phyloP scores from a whole-genome alignment of 2,113 vertebrate genomes.

The Tragelaphus scriptus region DNA sequence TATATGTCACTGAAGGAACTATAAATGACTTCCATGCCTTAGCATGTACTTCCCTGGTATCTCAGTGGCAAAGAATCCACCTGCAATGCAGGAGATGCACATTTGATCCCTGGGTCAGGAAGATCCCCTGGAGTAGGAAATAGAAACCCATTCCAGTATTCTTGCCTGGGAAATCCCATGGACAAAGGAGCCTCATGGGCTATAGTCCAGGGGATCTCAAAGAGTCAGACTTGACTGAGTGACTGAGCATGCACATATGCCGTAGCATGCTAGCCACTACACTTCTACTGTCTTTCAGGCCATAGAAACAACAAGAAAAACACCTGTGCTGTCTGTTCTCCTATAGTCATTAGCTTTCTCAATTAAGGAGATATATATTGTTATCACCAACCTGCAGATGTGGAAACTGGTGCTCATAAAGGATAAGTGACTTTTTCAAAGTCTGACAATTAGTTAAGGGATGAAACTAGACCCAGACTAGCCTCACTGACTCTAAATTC shows the following conservation, averaged over 20 bases:
- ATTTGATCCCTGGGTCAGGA: background rate
- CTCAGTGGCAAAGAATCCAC: background rate
- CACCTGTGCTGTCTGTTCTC: background rate
- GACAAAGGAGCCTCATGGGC: background rate
- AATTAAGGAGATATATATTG: background rate
- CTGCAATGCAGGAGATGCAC: background rate
- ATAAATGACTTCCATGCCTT: background rate
- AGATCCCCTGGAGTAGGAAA: background rate
- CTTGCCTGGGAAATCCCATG: background rate
- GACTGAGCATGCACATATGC: rapidly evolving
- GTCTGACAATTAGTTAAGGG: background rate
- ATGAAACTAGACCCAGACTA: background rate
- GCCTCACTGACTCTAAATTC: background rate
- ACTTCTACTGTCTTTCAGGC: background rate
- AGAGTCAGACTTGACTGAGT: background rate
- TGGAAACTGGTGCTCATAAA: background rate
- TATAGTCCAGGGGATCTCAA: background rate
- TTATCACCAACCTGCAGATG: background rate
- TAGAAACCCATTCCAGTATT: background rate
- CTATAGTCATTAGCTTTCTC: background rate
- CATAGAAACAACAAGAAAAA: background rate
- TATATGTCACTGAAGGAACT: background rate
- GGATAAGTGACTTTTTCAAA: background rate
- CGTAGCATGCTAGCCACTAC: background rate
- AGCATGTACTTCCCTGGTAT: background rate